phyloP scores from a whole-genome alignment of 2,888 invertebrate species.

The Dusona sp. region DNA sequence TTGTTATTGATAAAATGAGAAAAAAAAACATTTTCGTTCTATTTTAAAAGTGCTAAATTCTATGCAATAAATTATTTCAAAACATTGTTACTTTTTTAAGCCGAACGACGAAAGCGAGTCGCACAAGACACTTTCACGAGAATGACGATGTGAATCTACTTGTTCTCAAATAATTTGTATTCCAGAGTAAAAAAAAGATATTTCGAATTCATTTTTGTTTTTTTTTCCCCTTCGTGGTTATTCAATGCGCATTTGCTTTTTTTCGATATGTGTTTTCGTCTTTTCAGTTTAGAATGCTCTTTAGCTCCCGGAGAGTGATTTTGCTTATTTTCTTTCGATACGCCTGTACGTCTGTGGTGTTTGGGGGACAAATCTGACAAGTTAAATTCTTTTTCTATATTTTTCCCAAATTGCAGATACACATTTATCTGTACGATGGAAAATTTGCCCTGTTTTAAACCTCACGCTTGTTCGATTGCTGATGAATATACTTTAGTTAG shows the following conservation, averaged over 20 bases:
- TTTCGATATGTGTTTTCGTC: neutral
- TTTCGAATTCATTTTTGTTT: neutral
- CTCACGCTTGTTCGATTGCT: constrained; percentile 2
- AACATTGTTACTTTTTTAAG: too few relatives aligned
- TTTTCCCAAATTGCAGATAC: too few relatives aligned
- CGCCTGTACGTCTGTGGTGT: too few relatives aligned
- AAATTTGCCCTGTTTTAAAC: neutral
- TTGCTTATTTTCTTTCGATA: neutral
- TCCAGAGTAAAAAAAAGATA: neutral
- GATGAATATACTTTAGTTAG: neutral
- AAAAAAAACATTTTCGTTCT: too few relatives aligned
- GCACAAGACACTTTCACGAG: too few relatives aligned
- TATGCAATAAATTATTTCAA: too few relatives aligned
- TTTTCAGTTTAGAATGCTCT: neutral
- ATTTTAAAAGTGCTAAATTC: too few relatives aligned
- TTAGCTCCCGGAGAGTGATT: neutral
- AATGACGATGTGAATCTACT: neutral
- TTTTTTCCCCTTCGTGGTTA: neutral
- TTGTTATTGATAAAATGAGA: too few relatives aligned
- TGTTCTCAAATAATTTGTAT: neutral
- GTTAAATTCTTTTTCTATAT: too few relatives aligned
- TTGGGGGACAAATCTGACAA: too few relatives aligned
- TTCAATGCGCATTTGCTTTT: neutral
- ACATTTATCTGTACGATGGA: neutral
- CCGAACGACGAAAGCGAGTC: too few relatives aligned